Evolutionary conservation across 1,140 invertebrate species (phyloP), one percentile per base, ranked within the genome.

Genomic region (Planococcus citri): DNA sequence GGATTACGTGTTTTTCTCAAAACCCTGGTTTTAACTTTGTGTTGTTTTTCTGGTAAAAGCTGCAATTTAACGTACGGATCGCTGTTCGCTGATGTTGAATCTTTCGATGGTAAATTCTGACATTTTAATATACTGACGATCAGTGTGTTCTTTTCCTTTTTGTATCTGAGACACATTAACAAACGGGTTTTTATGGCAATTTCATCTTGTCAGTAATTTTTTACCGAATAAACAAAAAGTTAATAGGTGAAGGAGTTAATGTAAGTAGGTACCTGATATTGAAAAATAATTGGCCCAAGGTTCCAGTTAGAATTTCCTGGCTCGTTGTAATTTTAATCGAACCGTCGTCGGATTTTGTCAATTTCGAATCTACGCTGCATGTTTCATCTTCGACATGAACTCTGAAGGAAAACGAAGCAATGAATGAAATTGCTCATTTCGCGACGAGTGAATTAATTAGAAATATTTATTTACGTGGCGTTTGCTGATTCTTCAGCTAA

Each of bases 1-100:
- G 95, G 95, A 80, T 94, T 92, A 17, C 88, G 82, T 10, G 94
- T 96, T 75, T 95, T 95, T 58, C 94, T 84, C 10, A 97, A 84
- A 1, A 97, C 94, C 24, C 94, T 84, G 51, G 94, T 97, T 79
- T 97, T 97, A 8, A 94, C 92, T 76, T 94, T 92, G 75, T 96
- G 93, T 75, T 95, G 91, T 78, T 96, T 96, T 71, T 96, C 94
- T 0, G 94, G 94, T 60, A 97, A 80, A 20, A 97, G 81, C 77
- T 96, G 94, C 4, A 97, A 83, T 78, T 97, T 97, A 0, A 97
- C 93, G 77, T 97, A 97, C 1, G 94, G 94, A 83, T 97, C 94
- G 60, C 87, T 87, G 68, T 81, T 85, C 2, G 79, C 79, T n/a
- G 79, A 67, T 75, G 80, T 77, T 0, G 86, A 84, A 74, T 91